Conservation (phyloP, 2,888 invertebrate genomes). For the Melipona bicolor region DNA sequence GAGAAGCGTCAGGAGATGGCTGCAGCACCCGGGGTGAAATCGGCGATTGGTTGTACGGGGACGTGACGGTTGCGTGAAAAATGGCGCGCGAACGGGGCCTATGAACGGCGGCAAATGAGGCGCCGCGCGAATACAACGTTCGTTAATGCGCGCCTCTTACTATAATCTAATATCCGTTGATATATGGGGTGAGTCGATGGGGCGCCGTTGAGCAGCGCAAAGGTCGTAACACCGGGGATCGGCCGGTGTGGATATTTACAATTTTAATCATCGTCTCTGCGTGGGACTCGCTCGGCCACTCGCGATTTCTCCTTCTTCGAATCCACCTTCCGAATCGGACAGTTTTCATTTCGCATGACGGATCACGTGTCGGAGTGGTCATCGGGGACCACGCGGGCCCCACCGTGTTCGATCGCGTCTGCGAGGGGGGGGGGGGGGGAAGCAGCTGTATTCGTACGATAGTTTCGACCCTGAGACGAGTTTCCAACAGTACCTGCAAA, state of each 20-base stretch:
- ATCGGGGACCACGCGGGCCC: constrained; percentile 45
- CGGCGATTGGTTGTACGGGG: constrained; percentile 49
- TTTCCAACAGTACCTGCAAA: neutral
- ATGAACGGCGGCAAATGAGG: constrained; percentile 50
- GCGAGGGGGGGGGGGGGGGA: neutral
- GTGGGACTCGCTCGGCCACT: constrained; percentile 68
- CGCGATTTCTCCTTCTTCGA: constrained; percentile 62
- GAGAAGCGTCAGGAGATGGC: neutral
- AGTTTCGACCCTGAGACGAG: neutral
- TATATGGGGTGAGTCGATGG: constrained; percentile 79
- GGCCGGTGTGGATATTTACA: constrained; percentile 75
- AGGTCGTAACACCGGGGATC: constrained; percentile 80
- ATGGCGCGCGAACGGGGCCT: constrained; percentile 62
- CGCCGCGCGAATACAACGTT: constrained; percentile 64
- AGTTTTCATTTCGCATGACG: constrained; percentile 70
- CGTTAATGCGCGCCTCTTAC: constrained; percentile 75
- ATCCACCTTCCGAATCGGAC: constrained; percentile 49
- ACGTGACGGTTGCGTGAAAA: constrained; percentile 67
- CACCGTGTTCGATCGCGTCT: neutral
- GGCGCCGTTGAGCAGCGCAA: constrained; percentile 76
- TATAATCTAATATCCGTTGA: constrained; percentile 81
- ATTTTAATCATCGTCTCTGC: constrained; percentile 81
- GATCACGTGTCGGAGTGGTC: constrained; percentile 67
- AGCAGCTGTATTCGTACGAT: neutral
- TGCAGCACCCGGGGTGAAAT: constrained; percentile 69